Evolutionary conservation across 2,797 vertebrate species (phyloP), one percentile per base, ranked within the genome.

Genomic region (Podarcis lilfordi): DNA sequence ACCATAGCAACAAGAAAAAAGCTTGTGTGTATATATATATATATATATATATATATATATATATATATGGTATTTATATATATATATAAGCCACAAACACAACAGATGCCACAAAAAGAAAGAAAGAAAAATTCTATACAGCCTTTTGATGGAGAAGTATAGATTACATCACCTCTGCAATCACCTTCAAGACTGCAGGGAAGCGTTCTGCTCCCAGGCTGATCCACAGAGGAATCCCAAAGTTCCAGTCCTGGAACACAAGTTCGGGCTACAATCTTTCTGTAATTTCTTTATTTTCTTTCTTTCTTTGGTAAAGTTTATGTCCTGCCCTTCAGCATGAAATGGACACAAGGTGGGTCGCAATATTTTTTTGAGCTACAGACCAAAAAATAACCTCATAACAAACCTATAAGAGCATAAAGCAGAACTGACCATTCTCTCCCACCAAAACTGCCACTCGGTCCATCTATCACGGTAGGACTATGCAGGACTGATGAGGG

Each of bases 1-100:
- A 89, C 89, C 92, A 90, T 91, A 91, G 93, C 91, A 95, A 95
- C 93, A 90, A 93, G 93, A 90, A 95, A 95, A 93, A 89, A 45
- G 61, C 84, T 91, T 87, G 87, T 32, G n/a, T n/a, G 32, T 94
- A 94, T 93, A 92, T 95, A 88, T 93, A 8, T 64, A 37, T 35
- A 37, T 35, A 92, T 91, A 87, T 90, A 88, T 87, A 88, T 93
- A 8, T 64, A 37, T 35, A 37, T 35, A 92, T 91, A 88, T 90
- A 88, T 32, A 32, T 32, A 32, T 32, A 32, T 87, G 87, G 32
- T 94, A 94, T 93, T 93, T 95, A 88, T 93, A 8, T 64, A 37
- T 35, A 37, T 35, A 92, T 91, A 88, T 90, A 88, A 79, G 74
- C 68, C 92, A 0, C 61, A 93, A 82, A 93, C 5, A 2, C 87